Percentiles rank a stretch among this genome's conserved stretches.
phyloP scores from a whole-genome alignment of 2,113 vertebrate genomes.

The Recurvirostra avosetta region DNA sequence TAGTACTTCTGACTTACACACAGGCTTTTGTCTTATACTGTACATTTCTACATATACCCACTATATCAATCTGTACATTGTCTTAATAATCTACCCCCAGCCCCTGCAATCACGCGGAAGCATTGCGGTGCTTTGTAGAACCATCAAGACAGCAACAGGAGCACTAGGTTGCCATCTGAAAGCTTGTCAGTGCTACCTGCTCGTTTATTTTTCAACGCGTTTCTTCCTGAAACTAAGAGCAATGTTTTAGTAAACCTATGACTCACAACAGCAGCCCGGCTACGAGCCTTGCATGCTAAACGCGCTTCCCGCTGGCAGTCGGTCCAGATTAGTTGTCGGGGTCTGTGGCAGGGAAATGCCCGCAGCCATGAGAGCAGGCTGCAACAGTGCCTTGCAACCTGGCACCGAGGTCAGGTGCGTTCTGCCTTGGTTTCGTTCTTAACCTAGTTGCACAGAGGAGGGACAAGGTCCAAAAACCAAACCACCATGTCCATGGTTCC shows the following conservation, averaged over 20 bases:
- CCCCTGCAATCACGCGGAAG: not conserved
- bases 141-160: not conserved
- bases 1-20: fast-evolving
- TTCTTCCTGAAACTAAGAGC: not conserved
- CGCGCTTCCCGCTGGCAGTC: not conserved
- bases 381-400: not conserved
- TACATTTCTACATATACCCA: too few relatives aligned
- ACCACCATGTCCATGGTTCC: not conserved
- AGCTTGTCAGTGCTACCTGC: not conserved
- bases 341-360: not conserved
- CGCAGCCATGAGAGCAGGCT: not conserved
- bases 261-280: not conserved
- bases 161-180: not conserved
- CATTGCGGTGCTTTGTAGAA: not conserved
- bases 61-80: not conserved
- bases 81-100: not conserved
- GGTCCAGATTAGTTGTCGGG: fast-evolving
- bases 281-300: not conserved
- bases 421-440: not conserved
- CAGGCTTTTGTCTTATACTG: too few relatives aligned
- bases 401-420: fast-evolving
- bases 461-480: not conserved
- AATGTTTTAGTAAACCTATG: not conserved
- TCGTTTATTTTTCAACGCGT: not conserved
- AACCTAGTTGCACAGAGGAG: not conserved